phyloP scores from a whole-genome alignment of 1,140 invertebrate species.

The Drosophila orena region DNA sequence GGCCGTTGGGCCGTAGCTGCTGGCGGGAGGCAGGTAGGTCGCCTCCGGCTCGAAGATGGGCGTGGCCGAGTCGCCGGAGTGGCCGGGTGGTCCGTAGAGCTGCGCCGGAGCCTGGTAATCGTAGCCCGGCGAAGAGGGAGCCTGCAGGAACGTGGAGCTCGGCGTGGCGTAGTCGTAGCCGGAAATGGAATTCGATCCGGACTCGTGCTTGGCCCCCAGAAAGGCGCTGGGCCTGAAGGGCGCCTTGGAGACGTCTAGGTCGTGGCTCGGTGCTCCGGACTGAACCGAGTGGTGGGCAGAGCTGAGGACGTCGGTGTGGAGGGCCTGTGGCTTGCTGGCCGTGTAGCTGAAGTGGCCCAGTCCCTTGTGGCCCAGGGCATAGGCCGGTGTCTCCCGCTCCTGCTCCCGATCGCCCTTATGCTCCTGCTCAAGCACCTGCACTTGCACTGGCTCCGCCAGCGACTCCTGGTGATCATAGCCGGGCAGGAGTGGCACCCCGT shows the following conservation, averaged over 20 bases:
- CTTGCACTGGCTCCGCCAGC: slow-evolving; percentile 34
- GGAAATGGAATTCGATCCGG: slow-evolving; percentile 16
- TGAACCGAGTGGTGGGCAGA: neutral
- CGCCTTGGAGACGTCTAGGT: slow-evolving; percentile 51
- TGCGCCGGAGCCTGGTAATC: slow-evolving; percentile 58
- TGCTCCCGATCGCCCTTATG: slow-evolving; percentile 21
- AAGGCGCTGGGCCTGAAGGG: slow-evolving; percentile 81
- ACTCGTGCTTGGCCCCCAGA: slow-evolving; percentile 69
- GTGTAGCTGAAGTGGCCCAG: slow-evolving; percentile 76
- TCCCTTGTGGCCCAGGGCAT: slow-evolving; percentile 76
- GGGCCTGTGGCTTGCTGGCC: slow-evolving; percentile 70
- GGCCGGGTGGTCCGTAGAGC: slow-evolving; percentile 64
- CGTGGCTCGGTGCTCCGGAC: neutral
- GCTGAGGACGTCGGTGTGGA: slow-evolving; percentile 57
- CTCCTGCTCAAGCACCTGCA: slow-evolving; percentile 39
- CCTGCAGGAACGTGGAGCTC: slow-evolving; percentile 53
- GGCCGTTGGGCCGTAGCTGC: slow-evolving; percentile 52
- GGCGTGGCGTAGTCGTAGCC: slow-evolving; percentile 70
- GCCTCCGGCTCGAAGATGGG: slow-evolving; percentile 73
- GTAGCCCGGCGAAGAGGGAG: slow-evolving; percentile 61
- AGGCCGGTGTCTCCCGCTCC: slow-evolving; percentile 56
- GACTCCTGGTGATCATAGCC: slow-evolving; percentile 63
- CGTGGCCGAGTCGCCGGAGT: slow-evolving; percentile 70
- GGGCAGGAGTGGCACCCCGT: slow-evolving; percentile 58
- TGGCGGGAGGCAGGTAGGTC: slow-evolving; percentile 61